A percentile compares a stretch with the other conserved stretches of the same genome.
Conservation (phyloP, 2,888 invertebrate species). For the Ypsolopha sequella region DNA sequence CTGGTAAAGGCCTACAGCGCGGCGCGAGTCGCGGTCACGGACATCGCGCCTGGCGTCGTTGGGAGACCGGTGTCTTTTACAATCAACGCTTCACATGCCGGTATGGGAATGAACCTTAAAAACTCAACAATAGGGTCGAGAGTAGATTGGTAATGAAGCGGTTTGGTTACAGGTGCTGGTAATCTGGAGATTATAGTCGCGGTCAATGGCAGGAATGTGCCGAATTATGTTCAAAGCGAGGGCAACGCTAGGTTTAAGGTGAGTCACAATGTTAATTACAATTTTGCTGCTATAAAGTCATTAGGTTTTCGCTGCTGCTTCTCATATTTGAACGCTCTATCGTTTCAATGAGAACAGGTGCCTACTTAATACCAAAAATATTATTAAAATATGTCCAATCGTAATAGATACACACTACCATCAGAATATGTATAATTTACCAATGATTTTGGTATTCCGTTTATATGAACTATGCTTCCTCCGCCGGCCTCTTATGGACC, state of each 20-base stretch:
- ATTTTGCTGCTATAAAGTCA: too few species aligned
- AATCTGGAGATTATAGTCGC: slow-evolving; percentile 98
- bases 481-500: too few species aligned
- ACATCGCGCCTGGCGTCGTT: slow-evolving; percentile 90
- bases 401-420: too few species aligned
- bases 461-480: too few species aligned
- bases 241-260: slow-evolving; percentile 95
- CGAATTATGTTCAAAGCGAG: slow-evolving; percentile 97
- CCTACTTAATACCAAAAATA: too few species aligned
- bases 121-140: neutral
- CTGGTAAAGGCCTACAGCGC: slow-evolving; percentile 97
- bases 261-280: slow-evolving; percentile 3
- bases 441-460: too few species aligned
- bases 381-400: too few species aligned
- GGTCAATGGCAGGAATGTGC: slow-evolving; percentile 95
- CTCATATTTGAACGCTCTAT: neutral
- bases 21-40: slow-evolving; percentile 93
- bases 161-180: slow-evolving; percentile 79
- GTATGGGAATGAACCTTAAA: slow-evolving; percentile 19
- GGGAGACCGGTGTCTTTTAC: slow-evolving; percentile 95
- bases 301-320: too few species aligned
- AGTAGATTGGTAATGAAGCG: too few species aligned
- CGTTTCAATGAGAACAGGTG: neutral
- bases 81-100: slow-evolving; percentile 84
- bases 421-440: too few species aligned